Base-by-base conservation (phyloP, 2,797 vertebrate genomes). In the Leptatherina wallacei region DNA sequence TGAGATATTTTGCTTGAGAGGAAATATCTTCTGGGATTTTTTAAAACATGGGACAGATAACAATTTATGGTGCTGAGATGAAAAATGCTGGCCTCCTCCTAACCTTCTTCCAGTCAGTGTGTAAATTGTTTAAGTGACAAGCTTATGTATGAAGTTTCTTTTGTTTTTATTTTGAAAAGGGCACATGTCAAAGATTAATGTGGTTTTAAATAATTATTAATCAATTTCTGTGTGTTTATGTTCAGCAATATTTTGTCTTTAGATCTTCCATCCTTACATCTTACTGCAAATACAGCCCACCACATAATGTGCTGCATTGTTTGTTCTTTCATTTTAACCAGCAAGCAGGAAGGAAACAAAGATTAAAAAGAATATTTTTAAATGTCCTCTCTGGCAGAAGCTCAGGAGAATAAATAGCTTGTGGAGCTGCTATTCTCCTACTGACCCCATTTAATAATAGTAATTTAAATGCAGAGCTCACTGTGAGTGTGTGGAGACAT, bases 381-480 rank as follows among this genome's bases (percentile, higher is more conserved):
- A 20, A 38, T 33, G 6, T 60, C 32, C 1, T 22, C 0, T 20
- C 18, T 47, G 32, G 32, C 3, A 32, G 30, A 18, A 57, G 22
- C 73, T 69, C 71, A 69, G 32, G 38, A 75, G 70, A 40, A 77
- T 60, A 59, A 75, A 76, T 64, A 30, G 4, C 73, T 67, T 24
- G 38, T 9, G 38, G 13, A 47, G 65, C 35, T 30, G 57, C 56
- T 74, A 11, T 66, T 77, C 59, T 75, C 10, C 55, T 40, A 13
- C 65, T 84, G 69, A 84, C 69, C 84, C 54, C 56, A 22, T 75
- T 85, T 73, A 80, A 72, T 82, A 64, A 61, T 3, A 62, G 52
- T 24, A 33, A 30, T 72, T 81, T 71, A 69, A 78, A 78, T 47
- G n/a, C 55, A 40, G 38, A 40, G 38, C 36, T 38, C 36, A 38